Base-by-base conservation (phyloP, 2,888 invertebrate genomes). In the Sphaerophoria taeniata region DNA sequence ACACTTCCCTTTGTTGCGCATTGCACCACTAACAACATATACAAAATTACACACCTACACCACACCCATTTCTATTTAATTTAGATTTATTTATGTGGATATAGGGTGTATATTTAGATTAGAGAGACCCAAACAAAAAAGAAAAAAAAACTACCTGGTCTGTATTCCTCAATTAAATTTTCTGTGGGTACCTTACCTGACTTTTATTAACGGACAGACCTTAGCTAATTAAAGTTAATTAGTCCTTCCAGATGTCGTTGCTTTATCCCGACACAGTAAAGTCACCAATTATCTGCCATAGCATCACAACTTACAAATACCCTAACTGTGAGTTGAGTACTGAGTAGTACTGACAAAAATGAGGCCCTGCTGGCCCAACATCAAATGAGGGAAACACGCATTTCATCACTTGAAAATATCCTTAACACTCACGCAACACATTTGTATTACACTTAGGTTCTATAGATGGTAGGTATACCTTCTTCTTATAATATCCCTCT, bases 181-280 rank as follows among this genome's bases (percentile, higher is more conserved):
- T 83, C 58, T 65, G 65, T 65, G 49, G 58, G 73, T 65, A 74
- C 34, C 53, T 24, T 24, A 24, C 24, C 24, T 24, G 24, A 24
- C 24, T 79, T 70, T 70, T 83, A 79, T 83, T 79, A 74, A 70
- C 78, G 78, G 78, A 53, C 56, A 71, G 73, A 78, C 78, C 78
- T 73, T 65, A 83, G 80, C 84, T 84, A 80, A 84, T 84, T 84
- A 84, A 84, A 80, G 75, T 80, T 84, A 84, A 84, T 84, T 84
- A 75, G 80, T 60, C 75, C 72, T 80, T 67, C 80, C 84, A 84
- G 84, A 84, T 84, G 84, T 75, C 84, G 75, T 84, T 51, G 49
- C 67, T 67, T 76, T 80, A 84, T 67, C 47, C 61, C 69, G 60
- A 53, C 71, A 72, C 43, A 80, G 71, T 80, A 84, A 67, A 80